Evolutionary conservation across 2,888 invertebrate species (phyloP).

Genomic region (Pollenia labialis): DNA sequence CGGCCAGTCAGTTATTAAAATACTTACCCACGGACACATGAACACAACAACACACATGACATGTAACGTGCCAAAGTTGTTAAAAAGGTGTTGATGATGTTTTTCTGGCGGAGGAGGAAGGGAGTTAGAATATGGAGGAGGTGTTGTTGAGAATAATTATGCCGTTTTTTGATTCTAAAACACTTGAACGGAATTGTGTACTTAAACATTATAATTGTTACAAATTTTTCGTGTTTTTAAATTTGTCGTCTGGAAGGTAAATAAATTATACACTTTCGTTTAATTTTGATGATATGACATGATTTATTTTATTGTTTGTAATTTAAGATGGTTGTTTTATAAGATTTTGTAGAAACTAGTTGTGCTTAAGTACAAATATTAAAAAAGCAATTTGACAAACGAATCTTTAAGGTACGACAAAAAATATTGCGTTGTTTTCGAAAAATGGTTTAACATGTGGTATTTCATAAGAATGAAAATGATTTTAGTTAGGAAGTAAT

Average conservation of each 20-base stretch:
- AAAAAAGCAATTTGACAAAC: too few relatives aligned
- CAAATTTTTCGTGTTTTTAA: constrained; percentile 22
- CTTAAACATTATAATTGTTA: constrained; percentile 44
- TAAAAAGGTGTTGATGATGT: constrained; percentile 16
- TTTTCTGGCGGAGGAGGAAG: not conserved
- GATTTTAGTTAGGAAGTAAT: too few relatives aligned
- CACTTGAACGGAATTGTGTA: constrained; percentile 46
- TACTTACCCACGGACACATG: not conserved
- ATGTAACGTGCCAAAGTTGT: constrained; percentile 41
- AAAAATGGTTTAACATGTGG: too few relatives aligned
- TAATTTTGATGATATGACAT: constrained; percentile 1
- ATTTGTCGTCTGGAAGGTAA: constrained; percentile 1
- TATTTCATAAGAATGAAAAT: too few relatives aligned
- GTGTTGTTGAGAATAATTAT: constrained; percentile 43
- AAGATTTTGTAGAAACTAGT: not conserved
- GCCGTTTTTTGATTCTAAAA: constrained; percentile 7
- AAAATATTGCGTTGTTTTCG: too few relatives aligned
- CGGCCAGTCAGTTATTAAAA: constrained; percentile 37
- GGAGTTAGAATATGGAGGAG: not conserved
- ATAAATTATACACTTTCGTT: not conserved
- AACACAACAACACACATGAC: not conserved
- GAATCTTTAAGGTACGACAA: too few relatives aligned
- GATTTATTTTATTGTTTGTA: constrained; percentile 12
- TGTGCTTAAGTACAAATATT: not conserved
- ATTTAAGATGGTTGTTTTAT: not conserved